Base-by-base conservation (phyloP, 2,888 invertebrate genomes). In the Chloroclysta siterata region DNA sequence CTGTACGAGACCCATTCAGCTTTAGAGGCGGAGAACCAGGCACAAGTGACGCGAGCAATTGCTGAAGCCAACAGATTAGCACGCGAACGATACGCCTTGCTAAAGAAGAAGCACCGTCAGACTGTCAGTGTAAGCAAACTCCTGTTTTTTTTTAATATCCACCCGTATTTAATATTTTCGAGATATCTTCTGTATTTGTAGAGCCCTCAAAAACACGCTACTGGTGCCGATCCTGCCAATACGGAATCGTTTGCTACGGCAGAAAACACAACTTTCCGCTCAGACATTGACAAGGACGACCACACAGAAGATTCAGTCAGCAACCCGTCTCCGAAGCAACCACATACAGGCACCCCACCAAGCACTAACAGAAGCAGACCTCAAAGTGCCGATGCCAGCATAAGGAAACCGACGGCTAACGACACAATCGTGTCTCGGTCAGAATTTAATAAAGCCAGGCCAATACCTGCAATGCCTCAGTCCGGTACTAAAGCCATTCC, bases 1-100 rank as follows among this genome's bases (percentile, higher is more conserved):
- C 84, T 97, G 39, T 97, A 97, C 76, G 97, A 97, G 81, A 97
- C 97, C 0, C 97, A 97, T 86, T 97, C 97, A 0, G 94, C 96
- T 55, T 87, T 97, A 47, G 94, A 94, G 41, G 94, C 95, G 0
- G 97, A 97, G 84, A 97, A 97, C 71, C 93, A 94, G 47, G 95
- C 95, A 28, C 96, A 97, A 95, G 94, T 96, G 15, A 88, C 94
- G 0, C 93, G 94, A 47, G 95, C 95, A 0, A 93, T 97, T 0
- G 93, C 95, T 0, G 95, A 95, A 73, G 95, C 96, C 0, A 97
- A 97, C 78, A 91, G 94, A 52, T 87, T 95, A 68, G 96, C 97
- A 0, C 90, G 94, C 44, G 94, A 96, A 54, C 94, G 96, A 66
- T 96, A 97, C 79, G 89, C 94, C 0, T 85, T 94, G 33, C 77